These are phyloP conservation scores for Prenolepis imparis DNA, from an alignment of 2,888 invertebrate species.

Conservation along the genomic window DNA sequence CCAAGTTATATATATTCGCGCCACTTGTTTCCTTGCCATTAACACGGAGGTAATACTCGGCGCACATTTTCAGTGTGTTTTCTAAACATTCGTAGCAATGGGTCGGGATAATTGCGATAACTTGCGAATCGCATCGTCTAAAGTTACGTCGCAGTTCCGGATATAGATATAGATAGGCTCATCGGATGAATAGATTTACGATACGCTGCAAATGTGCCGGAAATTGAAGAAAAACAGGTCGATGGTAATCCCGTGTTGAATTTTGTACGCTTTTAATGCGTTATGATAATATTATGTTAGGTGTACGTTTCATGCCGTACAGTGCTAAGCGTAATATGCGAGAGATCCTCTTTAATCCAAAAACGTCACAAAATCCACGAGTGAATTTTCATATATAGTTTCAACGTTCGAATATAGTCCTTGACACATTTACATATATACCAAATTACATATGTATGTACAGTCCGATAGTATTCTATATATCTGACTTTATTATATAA, in stretches of 20 bases:
- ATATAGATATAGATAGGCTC: constrained; percentile 10
- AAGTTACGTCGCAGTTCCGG: neutral
- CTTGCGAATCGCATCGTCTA: neutral
- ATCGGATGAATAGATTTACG: constrained; percentile 33
- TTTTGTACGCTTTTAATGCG: constrained; percentile 32
- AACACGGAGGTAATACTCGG: constrained; percentile 48
- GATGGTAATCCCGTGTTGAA: constrained; percentile 39
- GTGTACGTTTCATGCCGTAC: neutral
- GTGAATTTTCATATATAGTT: constrained; percentile 42
- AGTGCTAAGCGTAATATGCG: neutral
- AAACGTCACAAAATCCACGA: constrained; percentile 37
- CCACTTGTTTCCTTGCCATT: constrained; percentile 66
- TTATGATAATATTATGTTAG: constrained; percentile 36
- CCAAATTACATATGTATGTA: too few relatives aligned
- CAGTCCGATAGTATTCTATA: neutral
- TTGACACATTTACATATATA: constrained; percentile 36
- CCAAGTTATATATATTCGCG: constrained; percentile 54
- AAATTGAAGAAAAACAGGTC: constrained; percentile 55
- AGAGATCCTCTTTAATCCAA: constrained; percentile 43
- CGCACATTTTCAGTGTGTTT: constrained; percentile 32
- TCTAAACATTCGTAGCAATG: constrained; percentile 29
- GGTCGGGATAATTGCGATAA: constrained; percentile 2
- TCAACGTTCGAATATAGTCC: constrained; percentile 22
- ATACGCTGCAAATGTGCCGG: constrained; percentile 14
- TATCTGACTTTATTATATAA: constrained; percentile 11